Evolutionary conservation across 2,888 invertebrate genomes (phyloP).

Genomic region (Agonopterix subpropinquella): DNA sequence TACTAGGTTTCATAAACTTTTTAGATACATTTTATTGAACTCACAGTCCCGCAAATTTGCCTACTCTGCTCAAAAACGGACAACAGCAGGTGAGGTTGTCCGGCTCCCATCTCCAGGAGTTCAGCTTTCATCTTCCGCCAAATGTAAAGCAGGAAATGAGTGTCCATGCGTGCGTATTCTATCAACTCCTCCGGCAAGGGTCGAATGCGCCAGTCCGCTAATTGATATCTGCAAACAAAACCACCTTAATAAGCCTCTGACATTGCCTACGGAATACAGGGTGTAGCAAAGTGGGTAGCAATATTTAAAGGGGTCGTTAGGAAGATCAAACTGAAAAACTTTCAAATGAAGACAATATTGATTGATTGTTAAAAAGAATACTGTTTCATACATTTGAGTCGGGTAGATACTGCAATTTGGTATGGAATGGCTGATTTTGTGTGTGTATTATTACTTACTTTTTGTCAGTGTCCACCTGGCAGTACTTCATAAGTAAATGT

Average conservation of each 20-base stretch:
- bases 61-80: slow-evolving; percentile 85
- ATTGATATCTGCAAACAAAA: slow-evolving; percentile 71
- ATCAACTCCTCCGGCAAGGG: slow-evolving; percentile 89
- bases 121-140: slow-evolving; percentile 87
- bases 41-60: slow-evolving; percentile 76
- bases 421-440: too few relatives aligned
- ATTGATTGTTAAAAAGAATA: too few relatives aligned
- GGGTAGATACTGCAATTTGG: too few relatives aligned
- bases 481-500: slow-evolving; percentile 86
- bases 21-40: too few relatives aligned
- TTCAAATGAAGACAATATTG: too few relatives aligned
- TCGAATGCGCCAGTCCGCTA: slow-evolving; percentile 96
- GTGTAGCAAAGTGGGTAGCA: too few relatives aligned
- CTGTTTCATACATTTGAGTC: too few relatives aligned
- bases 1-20: too few relatives aligned
- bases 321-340: too few relatives aligned
- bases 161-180: slow-evolving; percentile 93
- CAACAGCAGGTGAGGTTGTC: slow-evolving; percentile 77
- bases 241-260: too few relatives aligned
- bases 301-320: too few relatives aligned
- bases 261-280: too few relatives aligned
- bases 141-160: slow-evolving; percentile 94
- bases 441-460: slow-evolving; percentile 47
- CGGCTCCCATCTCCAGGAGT: slow-evolving; percentile 71
- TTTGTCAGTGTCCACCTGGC: slow-evolving; percentile 88